Evolutionary conservation across 2,113 vertebrate species (phyloP), one percentile per base, ranked within the genome.

Genomic region (Bostrychus sinensis): DNA sequence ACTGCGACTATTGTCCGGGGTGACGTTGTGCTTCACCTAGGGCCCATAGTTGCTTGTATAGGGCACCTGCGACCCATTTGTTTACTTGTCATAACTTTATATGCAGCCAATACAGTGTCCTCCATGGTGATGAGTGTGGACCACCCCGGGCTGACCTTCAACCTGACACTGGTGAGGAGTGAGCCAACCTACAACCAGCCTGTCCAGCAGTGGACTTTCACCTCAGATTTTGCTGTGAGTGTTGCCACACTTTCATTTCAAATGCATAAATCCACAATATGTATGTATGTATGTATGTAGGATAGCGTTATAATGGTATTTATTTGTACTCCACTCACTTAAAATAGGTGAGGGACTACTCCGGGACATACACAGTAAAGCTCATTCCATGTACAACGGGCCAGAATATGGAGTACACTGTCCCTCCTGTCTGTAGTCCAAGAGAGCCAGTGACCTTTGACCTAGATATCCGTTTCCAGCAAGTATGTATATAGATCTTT

Each of bases 391-490:
- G 97, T 48, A 92, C 92, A 14, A 85, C 94, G 0, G 80, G 90
- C 3, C 81, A 93, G 1, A 93, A 91, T n/a, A 89, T 94, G 58
- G 93, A 95, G 46, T 95, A 94, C 88, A 91, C 72, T 4, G 57
- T 95, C 6, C 95, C 95, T 0, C 86, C 93, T 12, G 90, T 93
- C 53, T 98, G 97, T 82, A 94, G 88, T 71, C 97, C 96, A 5
- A 91, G 93, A 78, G 94, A 97, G 37, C 92, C 93, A 0, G 56
- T 98, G 72, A 91, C 90, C 5, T 98, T 98, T 63, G 93, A 97
- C 72, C 84, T 98, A 28, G 94, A 98, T 81, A 98, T 98, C 72
- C 84, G 96, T 62, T 98, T 98, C 86, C 97, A 98, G 69, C 97
- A 98, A 92, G 97, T 98, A 82, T 25, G 51, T n/a, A n/a, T n/a